phyloP scores from a whole-genome alignment of 2,113 vertebrate species.

The Bolborhynchus lineola region DNA sequence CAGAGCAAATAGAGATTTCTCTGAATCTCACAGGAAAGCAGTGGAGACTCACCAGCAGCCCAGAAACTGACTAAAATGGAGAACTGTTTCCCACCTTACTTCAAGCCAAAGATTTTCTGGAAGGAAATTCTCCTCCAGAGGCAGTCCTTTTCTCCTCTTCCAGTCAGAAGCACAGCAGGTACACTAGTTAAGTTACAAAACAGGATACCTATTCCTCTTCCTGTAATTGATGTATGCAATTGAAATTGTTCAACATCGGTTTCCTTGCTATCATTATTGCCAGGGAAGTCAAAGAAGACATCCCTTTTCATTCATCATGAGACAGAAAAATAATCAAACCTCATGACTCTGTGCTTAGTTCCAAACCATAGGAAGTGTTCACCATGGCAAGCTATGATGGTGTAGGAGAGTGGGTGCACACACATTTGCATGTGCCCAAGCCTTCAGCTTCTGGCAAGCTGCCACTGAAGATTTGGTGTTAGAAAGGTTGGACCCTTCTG shows the following conservation, averaged over 20 bases:
- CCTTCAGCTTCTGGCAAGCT: neutral
- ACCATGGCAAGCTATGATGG: accelerated
- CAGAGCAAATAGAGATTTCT: neutral
- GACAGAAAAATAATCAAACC: neutral
- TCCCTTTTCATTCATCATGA: neutral
- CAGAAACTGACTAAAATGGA: neutral
- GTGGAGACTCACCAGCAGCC: neutral
- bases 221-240: neutral
- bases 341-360: neutral
- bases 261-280: neutral
- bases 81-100: neutral
- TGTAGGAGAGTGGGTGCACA: neutral
- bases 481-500: neutral
- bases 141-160: neutral
- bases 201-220: neutral
- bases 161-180: neutral
- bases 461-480: neutral
- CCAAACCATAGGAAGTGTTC: neutral
- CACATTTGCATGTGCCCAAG: accelerated
- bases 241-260: neutral
- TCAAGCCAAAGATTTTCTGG: neutral
- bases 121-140: neutral
- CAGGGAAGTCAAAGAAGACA: neutral
- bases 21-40: neutral
- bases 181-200: neutral